A percentile compares a stretch with the other conserved stretches of the same genome.
Conservation (phyloP, 1,140 invertebrate genomes). For the Tigriopus japonicus region DNA sequence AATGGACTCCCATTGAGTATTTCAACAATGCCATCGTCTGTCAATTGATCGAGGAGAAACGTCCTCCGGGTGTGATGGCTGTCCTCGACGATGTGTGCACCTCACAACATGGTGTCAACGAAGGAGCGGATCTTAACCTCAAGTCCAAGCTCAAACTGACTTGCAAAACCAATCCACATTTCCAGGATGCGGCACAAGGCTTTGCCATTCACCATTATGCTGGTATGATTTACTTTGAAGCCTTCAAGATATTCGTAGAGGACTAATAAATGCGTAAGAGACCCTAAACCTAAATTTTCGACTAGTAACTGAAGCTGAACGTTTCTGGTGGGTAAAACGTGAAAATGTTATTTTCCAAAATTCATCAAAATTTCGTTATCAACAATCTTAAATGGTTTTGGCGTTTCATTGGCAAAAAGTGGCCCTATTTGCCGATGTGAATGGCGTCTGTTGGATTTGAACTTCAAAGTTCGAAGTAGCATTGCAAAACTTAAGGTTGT, state of each 20-base stretch:
- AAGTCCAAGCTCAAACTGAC: conserved; percentile 29
- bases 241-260: neutral
- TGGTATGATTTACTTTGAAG: conserved; percentile 31
- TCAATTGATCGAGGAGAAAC: conserved; percentile 42
- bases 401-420: too few species aligned
- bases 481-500: too few species aligned
- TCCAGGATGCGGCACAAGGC: conserved; percentile 34
- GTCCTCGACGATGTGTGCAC: conserved; percentile 53
- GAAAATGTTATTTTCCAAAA: too few species aligned
- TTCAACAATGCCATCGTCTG: conserved; percentile 56
- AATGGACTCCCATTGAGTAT: conserved; percentile 52
- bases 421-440: too few species aligned
- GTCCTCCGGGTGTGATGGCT: conserved; percentile 40
- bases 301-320: too few species aligned
- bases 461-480: too few species aligned
- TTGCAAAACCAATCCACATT: conserved; percentile 35
- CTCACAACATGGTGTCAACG: conserved; percentile 47
- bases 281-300: neutral
- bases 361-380: too few species aligned
- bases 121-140: conserved; percentile 35
- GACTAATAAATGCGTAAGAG: neutral
- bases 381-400: too few species aligned
- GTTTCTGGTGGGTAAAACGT: too few species aligned
- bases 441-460: too few species aligned
- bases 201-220: conserved; percentile 54